These are phyloP conservation scores for Natrix natrix DNA, from an alignment of 2,797 vertebrate species.

Conservation along the genomic window DNA sequence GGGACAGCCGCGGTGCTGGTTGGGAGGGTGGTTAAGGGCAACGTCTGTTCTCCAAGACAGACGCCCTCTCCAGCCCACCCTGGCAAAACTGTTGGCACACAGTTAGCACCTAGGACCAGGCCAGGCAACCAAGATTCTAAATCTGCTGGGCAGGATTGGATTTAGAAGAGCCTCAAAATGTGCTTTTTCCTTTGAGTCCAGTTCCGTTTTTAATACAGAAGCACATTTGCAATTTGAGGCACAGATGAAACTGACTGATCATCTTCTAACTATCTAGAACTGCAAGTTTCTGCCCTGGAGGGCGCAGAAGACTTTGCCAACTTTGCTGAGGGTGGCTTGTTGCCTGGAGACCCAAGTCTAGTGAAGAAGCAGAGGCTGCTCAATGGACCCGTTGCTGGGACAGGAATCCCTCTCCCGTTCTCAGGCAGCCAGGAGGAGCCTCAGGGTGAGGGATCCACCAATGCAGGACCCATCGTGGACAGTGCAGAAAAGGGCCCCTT, in stretches of 20 bases:
- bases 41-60: conserved; percentile 37
- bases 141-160: conserved; percentile 13
- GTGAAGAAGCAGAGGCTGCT: conserved; percentile 66
- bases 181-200: background rate
- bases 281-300: conserved; percentile 59
- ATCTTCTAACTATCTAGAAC: conserved; percentile 81
- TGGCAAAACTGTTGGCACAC: conserved; percentile 45
- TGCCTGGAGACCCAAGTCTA: conserved; percentile 61
- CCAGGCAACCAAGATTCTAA: conserved; percentile 36
- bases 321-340: conserved; percentile 63
- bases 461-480: background rate
- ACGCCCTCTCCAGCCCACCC: conserved; percentile 15
- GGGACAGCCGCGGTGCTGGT: conserved; percentile 18
- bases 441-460: background rate
- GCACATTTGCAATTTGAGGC: background rate
- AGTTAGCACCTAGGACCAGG: conserved; percentile 45
- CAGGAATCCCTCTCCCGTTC: conserved; percentile 45
- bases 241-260: conserved; percentile 71
- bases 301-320: conserved; percentile 66
- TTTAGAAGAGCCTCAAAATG: conserved; percentile 9
- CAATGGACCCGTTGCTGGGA: conserved; percentile 50
- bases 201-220: background rate
- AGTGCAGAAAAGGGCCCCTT: background rate
- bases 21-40: conserved; percentile 37
- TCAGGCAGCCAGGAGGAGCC: conserved; percentile 40